Conservation (phyloP, 2,113 vertebrate species). For the Gambusia affinis region DNA sequence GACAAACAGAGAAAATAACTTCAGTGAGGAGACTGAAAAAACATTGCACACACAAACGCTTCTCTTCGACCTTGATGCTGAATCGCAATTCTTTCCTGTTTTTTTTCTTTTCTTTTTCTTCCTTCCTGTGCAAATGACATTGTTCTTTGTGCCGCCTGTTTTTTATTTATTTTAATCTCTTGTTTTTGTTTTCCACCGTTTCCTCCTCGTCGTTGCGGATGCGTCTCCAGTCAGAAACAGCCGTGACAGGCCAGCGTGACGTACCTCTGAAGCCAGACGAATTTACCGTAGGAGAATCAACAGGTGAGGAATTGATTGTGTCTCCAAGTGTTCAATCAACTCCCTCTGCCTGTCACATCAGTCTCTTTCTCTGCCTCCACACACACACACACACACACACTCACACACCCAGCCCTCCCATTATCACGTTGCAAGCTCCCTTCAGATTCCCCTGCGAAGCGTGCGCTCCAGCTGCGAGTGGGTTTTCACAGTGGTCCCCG, state of each 20-base stretch:
- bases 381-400: constrained; percentile 5
- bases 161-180: constrained; percentile 15
- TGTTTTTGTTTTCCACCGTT: background rate
- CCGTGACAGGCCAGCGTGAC: constrained; percentile 81
- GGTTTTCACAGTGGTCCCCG: constrained; percentile 53
- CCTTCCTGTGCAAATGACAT: constrained; percentile 3
- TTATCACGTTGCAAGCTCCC: constrained; percentile 34
- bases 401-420: background rate
- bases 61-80: constrained; percentile 62
- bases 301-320: constrained; percentile 82
- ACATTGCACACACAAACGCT: constrained; percentile 3
- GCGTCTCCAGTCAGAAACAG: constrained; percentile 85
- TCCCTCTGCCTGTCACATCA: constrained; percentile 46
- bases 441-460: constrained; percentile 50
- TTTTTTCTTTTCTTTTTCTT: background rate
- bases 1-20: constrained; percentile 52
- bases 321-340: constrained; percentile 51
- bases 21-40: constrained; percentile 39
- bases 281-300: constrained; percentile 83
- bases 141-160: constrained; percentile 6
- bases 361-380: constrained; percentile 14
- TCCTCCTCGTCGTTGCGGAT: constrained; percentile 13
- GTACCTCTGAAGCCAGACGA: constrained; percentile 88
- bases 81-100: constrained; percentile 23
- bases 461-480: constrained; percentile 60